A percentile compares a stretch with the other conserved stretches of the same genome.
phyloP scores from a whole-genome alignment of 2,113 vertebrate genomes.

The Chaetura pelagica region DNA sequence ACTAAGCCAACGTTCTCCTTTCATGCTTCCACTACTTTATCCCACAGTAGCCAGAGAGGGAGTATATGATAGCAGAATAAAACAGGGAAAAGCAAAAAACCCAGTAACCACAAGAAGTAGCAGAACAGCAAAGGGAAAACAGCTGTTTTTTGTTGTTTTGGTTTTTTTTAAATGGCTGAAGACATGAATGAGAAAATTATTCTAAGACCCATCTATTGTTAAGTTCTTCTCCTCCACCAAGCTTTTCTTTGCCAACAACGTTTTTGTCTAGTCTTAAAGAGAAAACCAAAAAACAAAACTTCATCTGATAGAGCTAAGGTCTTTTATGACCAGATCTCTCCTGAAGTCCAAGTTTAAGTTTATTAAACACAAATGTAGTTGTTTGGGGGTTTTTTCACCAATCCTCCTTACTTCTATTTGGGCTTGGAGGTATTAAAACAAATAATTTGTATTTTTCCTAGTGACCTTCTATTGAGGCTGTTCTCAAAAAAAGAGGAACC shows the following conservation, averaged over 20 bases:
- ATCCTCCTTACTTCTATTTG: neutral
- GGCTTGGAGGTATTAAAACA: neutral
- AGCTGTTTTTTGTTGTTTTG: neutral
- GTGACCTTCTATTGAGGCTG: neutral
- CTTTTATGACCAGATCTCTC: neutral
- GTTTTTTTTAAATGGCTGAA: neutral
- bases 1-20: neutral
- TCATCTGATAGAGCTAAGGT: neutral
- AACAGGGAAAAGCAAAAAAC: neutral
- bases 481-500: neutral
- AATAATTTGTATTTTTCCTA: neutral
- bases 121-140: neutral
- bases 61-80: neutral
- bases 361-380: neutral
- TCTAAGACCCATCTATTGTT: slow-evolving; percentile 1
- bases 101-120: neutral
- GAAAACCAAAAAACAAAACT: neutral
- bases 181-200: neutral
- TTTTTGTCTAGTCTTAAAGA: neutral
- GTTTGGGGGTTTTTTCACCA: neutral
- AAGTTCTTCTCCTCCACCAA: neutral
- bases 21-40: neutral
- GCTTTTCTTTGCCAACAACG: neutral
- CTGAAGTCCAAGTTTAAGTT: neutral
- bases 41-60: neutral